Evolutionary conservation across 2,797 vertebrate genomes (phyloP), one percentile per base, ranked within the genome.

Genomic region (Danio tinwini): DNA sequence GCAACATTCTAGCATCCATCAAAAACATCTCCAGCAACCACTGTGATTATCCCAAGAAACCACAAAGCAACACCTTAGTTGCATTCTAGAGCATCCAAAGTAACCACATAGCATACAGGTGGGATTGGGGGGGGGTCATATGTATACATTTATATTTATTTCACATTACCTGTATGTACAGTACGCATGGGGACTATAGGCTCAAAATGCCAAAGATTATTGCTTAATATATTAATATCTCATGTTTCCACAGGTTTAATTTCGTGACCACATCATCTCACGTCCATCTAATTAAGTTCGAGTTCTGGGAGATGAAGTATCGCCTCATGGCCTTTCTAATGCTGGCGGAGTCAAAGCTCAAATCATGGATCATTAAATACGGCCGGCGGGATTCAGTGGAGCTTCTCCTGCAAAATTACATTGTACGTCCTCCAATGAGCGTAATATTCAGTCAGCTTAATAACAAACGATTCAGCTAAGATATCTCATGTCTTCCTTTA

Each of bases 281-380:
- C 53, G 93, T 95, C 85, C 98, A 99, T 92, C 90, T 99, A 89
- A 96, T 97, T 88, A 98, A 97, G 91, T 93, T 99, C 93, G 97
- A 99, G 90, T 99, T 98, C 94, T 95, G 98, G 92, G 97, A 99
- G 90, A 95, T 97, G 90, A 99, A 99, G 90, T 98, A 98, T 86
- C 95, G 96, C 65, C 91, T 99, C 59, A 96, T 98, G 90, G 96
- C 96, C 16, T 96, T 99, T 74, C 93, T 99, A 65, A 94, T 97
- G 71, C 90, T 99, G 84, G 98, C 98, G 49, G 98, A 99, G 90
- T 96, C 96, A 7, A 99, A 98, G 87, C 96, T 99, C 74, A 99
- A 99, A 89, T 97, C 97, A 0, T 99, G 98, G 98, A 99, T 98
- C 89, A 96, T 99, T 85, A 99, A 99, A 92, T 99, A 99, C 0